Evolutionary conservation across 2,113 vertebrate genomes (phyloP), one percentile per base, ranked within the genome.

Genomic region (Catharus fuscescens): DNA sequence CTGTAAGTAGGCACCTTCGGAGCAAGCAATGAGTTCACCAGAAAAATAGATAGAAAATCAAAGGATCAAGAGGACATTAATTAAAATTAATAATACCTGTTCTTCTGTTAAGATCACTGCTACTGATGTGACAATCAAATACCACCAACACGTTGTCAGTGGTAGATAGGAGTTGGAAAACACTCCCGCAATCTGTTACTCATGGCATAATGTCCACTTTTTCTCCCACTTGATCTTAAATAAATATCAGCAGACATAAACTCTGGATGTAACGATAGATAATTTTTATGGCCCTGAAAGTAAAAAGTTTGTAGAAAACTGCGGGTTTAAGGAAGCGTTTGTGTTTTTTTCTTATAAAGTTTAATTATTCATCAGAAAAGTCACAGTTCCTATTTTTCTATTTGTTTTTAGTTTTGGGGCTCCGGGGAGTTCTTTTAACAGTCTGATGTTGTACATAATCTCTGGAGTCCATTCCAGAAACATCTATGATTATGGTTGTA

Each of bases 131-230:
- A 94, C 67, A 95, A 80, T 95, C 87, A 90, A 80, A 90, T 88
- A 47, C 52, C 59, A 93, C 21, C 47, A 94, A 87, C 95, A 94
- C 67, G 24, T 90, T 97, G 81, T 95, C 79, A 91, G 54, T 48
- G 14, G 5, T 53, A 80, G 71, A 95, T 25, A 70, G 82, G 52
- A 94, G 62, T 6, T 94, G 92, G 79, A 96, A 85, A 95, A 94
- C 77, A 10, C 7, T 88, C 59, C 54, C 44, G 38, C 90, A 95
- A 93, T 95, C 94, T 95, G 92, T 91, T 91, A 73, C 6, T 80
- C 1, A 1, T 92, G 81, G 56, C 85, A 94, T 45, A 71, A 80
- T 31, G 76, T 93, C 81, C 81, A 83, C 54, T 92, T 88, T 88
- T 90, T 78, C 86, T 95, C 84, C 80, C 45, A 91, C 87, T 56